Percentiles rank a stretch among this genome's conserved stretches.
phyloP scores from a whole-genome alignment of 2,113 vertebrate genomes.

The Crotophaga sulcirostris region DNA sequence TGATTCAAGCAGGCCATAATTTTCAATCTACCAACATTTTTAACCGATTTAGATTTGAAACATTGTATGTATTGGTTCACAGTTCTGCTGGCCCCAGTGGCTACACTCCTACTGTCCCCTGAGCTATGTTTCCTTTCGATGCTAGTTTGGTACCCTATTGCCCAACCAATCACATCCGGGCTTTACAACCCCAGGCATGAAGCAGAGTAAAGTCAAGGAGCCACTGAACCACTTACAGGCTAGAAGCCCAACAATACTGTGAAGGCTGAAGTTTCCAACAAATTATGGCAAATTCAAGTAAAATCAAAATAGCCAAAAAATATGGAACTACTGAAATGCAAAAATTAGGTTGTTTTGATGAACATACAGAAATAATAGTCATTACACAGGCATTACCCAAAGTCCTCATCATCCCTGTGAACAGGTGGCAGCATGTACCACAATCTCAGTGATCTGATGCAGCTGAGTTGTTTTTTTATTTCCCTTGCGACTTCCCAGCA shows the following conservation, averaged over 20 bases:
- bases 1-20: background rate
- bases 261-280: background rate
- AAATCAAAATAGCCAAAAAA: background rate
- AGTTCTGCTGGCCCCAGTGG: background rate
- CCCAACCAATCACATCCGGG: background rate
- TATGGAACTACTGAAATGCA: rapidly evolving
- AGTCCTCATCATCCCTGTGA: background rate
- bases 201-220: background rate
- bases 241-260: background rate
- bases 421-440: background rate
- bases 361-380: background rate
- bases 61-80: rapidly evolving
- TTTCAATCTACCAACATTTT: background rate
- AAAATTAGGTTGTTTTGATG: background rate
- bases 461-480: background rate
- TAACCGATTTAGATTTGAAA: background rate
- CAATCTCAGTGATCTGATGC: background rate
- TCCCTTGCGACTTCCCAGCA: constrained; percentile 3
- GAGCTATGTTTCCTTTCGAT: background rate
- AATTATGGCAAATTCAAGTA: background rate
- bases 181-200: background rate
- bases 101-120: rapidly evolving
- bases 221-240: background rate
- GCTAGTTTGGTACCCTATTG: background rate
- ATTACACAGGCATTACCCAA: background rate